These are phyloP conservation scores for Halcyon malimbica DNA, from an alignment of 2,113 vertebrate species.

Conservation along the genomic window DNA sequence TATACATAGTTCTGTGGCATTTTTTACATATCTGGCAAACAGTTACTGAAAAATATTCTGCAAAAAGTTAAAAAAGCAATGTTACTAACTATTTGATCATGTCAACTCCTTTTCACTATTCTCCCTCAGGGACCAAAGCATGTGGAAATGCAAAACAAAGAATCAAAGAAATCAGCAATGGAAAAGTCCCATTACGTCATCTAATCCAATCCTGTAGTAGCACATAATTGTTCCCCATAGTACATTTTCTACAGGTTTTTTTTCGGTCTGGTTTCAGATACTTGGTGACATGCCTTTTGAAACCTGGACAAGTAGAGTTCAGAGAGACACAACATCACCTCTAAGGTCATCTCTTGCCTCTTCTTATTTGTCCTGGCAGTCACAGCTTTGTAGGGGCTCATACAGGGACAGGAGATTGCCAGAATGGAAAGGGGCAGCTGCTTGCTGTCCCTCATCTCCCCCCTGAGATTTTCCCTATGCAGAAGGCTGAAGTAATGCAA, in stretches of 20 bases:
- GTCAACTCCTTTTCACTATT: conserved; percentile 27
- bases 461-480: not conserved
- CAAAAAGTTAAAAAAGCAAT: conserved; percentile 48
- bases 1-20: conserved; percentile 13
- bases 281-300: not conserved
- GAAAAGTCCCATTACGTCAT: conserved; percentile 33
- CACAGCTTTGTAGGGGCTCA: not conserved
- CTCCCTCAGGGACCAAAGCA: conserved; percentile 8
- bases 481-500: not conserved
- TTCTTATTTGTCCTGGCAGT: not conserved
- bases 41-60: conserved; percentile 49
- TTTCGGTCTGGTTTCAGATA: not conserved
- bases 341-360: not conserved
- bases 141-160: conserved; percentile 47
- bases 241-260: not conserved
- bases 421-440: not conserved
- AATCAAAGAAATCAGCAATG: conserved; percentile 39
- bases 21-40: conserved; percentile 47
- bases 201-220: conserved; percentile 17
- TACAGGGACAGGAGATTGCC: not conserved
- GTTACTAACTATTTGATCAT: conserved; percentile 32
- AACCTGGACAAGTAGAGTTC: not conserved
- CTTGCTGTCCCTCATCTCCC: not conserved
- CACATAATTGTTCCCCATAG: not conserved
- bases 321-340: not conserved